Evolutionary conservation across 2,888 invertebrate genomes (phyloP).

Genomic region (Sphaerophoria taeniata): DNA sequence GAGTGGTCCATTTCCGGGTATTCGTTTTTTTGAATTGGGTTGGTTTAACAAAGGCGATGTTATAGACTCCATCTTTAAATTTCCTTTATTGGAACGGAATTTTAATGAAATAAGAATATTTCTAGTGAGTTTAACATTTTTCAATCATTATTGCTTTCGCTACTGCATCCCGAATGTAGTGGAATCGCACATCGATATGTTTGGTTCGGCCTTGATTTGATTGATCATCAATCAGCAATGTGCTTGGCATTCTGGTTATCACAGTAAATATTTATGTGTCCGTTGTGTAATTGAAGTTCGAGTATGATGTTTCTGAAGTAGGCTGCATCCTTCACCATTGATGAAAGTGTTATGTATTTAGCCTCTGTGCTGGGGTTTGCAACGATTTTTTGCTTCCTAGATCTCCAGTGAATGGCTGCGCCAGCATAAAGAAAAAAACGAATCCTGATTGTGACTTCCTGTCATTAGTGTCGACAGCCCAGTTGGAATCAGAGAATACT

Average conservation of each 20-base stretch:
- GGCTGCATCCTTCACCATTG: conserved; percentile 37
- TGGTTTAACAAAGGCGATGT: too few species aligned
- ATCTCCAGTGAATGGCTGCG: conserved; percentile 23
- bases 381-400: conserved; percentile 24
- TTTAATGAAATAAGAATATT: too few species aligned
- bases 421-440: conserved; percentile 16
- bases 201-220: conserved; percentile 25
- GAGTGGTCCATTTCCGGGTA: too few species aligned
- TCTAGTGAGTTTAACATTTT: too few species aligned
- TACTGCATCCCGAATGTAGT: conserved; percentile 31
- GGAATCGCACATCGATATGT: conserved; percentile 36
- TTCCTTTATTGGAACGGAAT: too few species aligned
- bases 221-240: too few species aligned
- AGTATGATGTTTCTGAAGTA: conserved; percentile 36
- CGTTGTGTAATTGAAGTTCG: conserved; percentile 12
- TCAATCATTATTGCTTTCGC: too few species aligned
- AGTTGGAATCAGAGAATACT: conserved; percentile 34
- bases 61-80: too few species aligned
- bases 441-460: too few species aligned
- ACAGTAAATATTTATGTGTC: too few species aligned
- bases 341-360: conserved; percentile 43
- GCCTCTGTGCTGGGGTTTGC: conserved; percentile 29
- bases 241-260: too few species aligned
- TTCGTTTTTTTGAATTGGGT: too few species aligned
- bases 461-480: conserved; percentile 27